Percentiles rank a stretch among this genome's conserved stretches.
Conservation (phyloP, 2,797 vertebrate species). For the Pterois miles region DNA sequence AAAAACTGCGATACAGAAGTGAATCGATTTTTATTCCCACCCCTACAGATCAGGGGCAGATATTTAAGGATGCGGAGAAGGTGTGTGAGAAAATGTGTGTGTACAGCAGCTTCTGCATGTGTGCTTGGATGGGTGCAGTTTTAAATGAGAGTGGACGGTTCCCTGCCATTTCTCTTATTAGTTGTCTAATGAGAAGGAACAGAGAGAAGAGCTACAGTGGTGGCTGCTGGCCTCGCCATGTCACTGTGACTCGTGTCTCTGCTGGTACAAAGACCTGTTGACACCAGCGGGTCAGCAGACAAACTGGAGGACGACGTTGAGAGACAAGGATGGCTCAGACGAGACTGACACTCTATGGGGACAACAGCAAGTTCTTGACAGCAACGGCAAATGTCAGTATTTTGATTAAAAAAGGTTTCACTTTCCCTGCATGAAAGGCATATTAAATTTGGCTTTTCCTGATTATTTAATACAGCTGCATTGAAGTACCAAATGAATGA, state of each 20-base stretch:
- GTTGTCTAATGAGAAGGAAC: conserved; percentile 61
- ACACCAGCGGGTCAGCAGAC: conserved; percentile 52
- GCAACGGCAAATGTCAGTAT: neutral
- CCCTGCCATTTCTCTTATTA: conserved; percentile 48
- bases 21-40: no score
- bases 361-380: neutral
- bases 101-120: neutral
- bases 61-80: neutral
- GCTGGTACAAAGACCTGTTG: conserved; percentile 61
- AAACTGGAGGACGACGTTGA: conserved; percentile 13
- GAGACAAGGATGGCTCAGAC: conserved; percentile 5
- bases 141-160: conserved; percentile 45
- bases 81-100: neutral
- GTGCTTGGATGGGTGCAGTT: neutral
- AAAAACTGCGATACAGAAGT: no score
- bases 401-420: neutral
- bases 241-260: conserved; percentile 65
- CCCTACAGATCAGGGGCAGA: neutral
- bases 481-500: conserved; percentile 57
- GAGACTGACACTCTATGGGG: neutral
- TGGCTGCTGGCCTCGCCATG: conserved; percentile 50
- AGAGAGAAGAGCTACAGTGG: conserved; percentile 52
- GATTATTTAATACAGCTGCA: conserved; percentile 37
- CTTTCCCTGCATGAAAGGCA: neutral
- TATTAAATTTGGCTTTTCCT: neutral